Base-by-base conservation (phyloP, 2,797 vertebrate species). In the Knipowitschia caucasica region DNA sequence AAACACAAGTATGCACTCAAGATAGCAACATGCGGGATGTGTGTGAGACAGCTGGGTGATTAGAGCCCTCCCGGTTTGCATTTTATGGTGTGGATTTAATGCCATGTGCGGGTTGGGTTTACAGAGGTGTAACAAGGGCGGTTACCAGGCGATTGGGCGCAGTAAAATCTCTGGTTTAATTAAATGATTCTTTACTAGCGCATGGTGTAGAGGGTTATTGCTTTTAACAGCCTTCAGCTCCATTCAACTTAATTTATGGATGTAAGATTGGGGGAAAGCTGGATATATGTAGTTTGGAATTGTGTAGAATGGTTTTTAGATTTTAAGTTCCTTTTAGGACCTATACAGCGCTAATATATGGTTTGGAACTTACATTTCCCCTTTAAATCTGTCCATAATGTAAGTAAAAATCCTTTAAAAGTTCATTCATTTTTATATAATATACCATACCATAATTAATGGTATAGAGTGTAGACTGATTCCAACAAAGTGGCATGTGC, bases 71-170 rank as follows among this genome's bases (percentile, higher is more conserved):
- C 8, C 5, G 14, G 3, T 24, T 25, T 25, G 23, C 40, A 27
- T 24, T 15, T 26, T 44, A 43, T 44, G 26, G 25, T 17, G 42
- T 17, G 24, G 7, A 14, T 43, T 43, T 43, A 14, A 24, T 43
- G 40, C 14, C 40, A 11, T 1, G 40, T n/a, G 23, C 20, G 23
- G 15, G 24, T 43, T 43, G 11, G 14, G 40, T 44, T 44, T 44
- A 27, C n/a, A n/a, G 42, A 26, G 42, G 42, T 44, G 42, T 27
- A 44, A 27, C 42, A 17, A 44, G 42, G 42, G 42, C n/a, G 42
- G 42, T 44, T 44, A 44, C 7, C 23, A 26, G 42, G 23, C 42
- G 42, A 44, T 27, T 10, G 42, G 24, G 42, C n/a, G 24, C 42
- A 5, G 24, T 44, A 27, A 27, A 7, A 44, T 17, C 27, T n/a